A percentile compares a stretch with the other conserved stretches of the same genome.
phyloP scores from a whole-genome alignment of 2,113 vertebrate species.

The Tachysurus vachellii region DNA sequence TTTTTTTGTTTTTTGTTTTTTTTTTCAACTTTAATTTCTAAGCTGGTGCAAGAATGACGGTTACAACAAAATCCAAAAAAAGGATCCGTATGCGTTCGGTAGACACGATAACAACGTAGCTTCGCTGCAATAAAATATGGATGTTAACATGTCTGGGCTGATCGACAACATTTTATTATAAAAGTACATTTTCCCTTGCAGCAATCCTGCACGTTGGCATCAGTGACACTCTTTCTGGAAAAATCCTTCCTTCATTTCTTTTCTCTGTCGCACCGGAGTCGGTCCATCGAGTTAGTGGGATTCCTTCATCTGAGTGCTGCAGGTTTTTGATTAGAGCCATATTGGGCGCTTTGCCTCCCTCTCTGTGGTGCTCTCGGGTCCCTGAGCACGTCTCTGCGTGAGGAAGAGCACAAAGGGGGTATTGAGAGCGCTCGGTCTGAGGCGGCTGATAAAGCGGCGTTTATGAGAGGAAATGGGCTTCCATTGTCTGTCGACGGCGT shows the following conservation, averaged over 20 bases:
- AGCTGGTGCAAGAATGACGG: neutral
- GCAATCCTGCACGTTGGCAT: neutral
- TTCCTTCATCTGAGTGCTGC: conserved; percentile 1
- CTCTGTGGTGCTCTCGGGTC: conserved; percentile 2
- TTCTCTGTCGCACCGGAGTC: neutral
- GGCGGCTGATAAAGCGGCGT: conserved; percentile 31
- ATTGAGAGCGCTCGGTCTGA: conserved; percentile 34
- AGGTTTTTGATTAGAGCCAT: conserved; percentile 34
- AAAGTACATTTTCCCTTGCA: neutral
- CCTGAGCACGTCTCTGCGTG: conserved; percentile 30
- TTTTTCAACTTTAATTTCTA: neutral
- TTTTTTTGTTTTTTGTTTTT: too few species aligned
- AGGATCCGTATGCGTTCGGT: neutral
- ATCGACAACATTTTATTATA: neutral
- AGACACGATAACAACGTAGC: neutral
- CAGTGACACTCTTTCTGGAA: neutral
- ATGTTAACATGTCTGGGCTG: neutral
- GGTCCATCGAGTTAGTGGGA: neutral
- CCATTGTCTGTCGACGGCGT: conserved; percentile 33
- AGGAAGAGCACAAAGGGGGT: conserved; percentile 26
- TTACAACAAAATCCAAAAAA: neutral
- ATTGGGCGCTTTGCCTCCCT: neutral
- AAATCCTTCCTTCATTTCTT: neutral
- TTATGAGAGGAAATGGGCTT: conserved; percentile 42
- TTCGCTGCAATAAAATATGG: neutral